Percentiles rank a stretch among this genome's conserved stretches.
These are phyloP conservation scores for Chiroxiphia lanceolata DNA, from an alignment of 2,797 vertebrate genomes.

Conservation along the genomic window DNA sequence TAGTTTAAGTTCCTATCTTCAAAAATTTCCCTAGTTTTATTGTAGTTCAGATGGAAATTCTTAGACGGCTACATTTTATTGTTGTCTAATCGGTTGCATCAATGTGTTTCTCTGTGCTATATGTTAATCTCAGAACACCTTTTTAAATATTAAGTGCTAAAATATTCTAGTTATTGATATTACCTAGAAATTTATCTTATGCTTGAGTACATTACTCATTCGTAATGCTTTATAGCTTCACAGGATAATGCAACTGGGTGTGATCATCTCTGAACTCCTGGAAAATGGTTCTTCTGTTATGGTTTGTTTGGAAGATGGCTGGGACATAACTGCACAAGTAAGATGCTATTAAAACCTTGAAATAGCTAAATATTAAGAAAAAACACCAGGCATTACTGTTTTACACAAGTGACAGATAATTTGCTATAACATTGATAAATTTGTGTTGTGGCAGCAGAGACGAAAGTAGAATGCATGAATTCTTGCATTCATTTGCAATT, in stretches of 20 bases:
- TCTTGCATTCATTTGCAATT: not conserved
- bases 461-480: not conserved
- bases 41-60: not conserved
- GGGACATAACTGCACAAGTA: conserved; percentile 97
- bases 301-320: conserved; percentile 97
- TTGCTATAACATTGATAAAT: not conserved
- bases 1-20: not conserved
- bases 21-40: conserved; percentile 20
- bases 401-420: not conserved
- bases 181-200: not conserved
- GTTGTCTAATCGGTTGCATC: not conserved
- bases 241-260: conserved; percentile 91
- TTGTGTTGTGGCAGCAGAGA: not conserved
- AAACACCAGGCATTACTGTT: not conserved
- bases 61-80: not conserved
- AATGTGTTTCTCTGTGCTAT: not conserved
- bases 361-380: not conserved
- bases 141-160: not conserved
- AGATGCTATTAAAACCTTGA: conserved; percentile 34
- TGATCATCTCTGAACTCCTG: conserved; percentile 91
- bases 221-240: conserved; percentile 84
- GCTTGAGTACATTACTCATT: not conserved
- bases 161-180: not conserved
- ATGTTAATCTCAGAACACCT: not conserved
- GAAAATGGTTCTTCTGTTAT: conserved; percentile 95